These are phyloP conservation scores for Quadriops clusia DNA, from an alignment of 2,888 invertebrate species.

Conservation along the genomic window DNA sequence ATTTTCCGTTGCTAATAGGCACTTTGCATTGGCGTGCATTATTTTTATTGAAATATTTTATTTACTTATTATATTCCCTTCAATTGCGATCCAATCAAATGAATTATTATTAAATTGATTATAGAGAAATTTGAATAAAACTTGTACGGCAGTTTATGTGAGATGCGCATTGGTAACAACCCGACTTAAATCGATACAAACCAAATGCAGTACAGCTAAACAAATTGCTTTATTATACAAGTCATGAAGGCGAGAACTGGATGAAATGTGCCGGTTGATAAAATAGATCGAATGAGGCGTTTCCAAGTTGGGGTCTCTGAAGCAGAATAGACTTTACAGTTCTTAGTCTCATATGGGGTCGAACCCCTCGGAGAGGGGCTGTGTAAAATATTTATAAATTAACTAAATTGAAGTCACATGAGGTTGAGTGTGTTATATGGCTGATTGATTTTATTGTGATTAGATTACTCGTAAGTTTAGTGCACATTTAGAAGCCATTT, in stretches of 20 bases:
- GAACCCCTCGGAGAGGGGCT: slow-evolving; percentile 13
- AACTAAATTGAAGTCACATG: slow-evolving; percentile 28
- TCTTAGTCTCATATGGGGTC: slow-evolving; percentile 12
- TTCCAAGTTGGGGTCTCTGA: slow-evolving; percentile 21
- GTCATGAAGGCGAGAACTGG: slow-evolving; percentile 32
- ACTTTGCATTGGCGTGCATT: too few species aligned
- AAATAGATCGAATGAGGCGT: slow-evolving; percentile 32
- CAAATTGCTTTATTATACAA: slow-evolving; percentile 34
- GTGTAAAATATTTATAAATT: slow-evolving; percentile 32
- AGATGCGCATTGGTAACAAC: too few species aligned
- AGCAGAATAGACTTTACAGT: slow-evolving; percentile 8
- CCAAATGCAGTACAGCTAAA: slow-evolving; percentile 24
- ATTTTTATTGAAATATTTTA: too few species aligned
- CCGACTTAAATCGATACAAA: slow-evolving; percentile 23
- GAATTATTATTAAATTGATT: too few species aligned
- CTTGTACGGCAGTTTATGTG: too few species aligned
- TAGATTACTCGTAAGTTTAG: slow-evolving; percentile 19
- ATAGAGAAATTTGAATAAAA: too few species aligned
- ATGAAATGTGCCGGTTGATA: slow-evolving; percentile 32
- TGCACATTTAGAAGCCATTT: slow-evolving; percentile 16
- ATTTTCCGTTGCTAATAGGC: too few species aligned
- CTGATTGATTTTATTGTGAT: slow-evolving; percentile 26
- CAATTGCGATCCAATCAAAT: too few species aligned
- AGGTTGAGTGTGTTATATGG: slow-evolving; percentile 22
- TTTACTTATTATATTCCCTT: too few species aligned